Evolutionary conservation across 2,888 invertebrate species (phyloP).

Genomic region (Cryptocheilus praepositus): DNA sequence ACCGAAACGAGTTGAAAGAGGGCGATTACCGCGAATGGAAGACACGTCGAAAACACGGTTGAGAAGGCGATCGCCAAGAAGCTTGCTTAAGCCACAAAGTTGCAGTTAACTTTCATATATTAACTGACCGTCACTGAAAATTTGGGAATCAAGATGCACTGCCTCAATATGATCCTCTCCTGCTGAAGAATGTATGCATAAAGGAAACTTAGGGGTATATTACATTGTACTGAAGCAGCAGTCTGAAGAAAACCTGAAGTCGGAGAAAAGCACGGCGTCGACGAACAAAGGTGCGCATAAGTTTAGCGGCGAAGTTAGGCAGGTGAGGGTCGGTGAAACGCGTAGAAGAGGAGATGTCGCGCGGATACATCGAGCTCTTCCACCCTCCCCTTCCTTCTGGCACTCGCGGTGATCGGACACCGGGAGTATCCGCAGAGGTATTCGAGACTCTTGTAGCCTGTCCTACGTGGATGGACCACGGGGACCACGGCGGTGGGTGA

Average conservation of each 20-base stretch:
- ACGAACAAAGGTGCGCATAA: neutral
- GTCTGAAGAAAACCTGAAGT: neutral
- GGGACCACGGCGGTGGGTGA: conserved; percentile 66
- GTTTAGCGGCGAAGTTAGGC: neutral
- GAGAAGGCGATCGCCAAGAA: neutral
- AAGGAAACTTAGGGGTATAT: too few relatives aligned
- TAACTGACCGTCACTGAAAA: too few relatives aligned
- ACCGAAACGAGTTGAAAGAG: conserved; percentile 40
- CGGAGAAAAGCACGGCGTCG: neutral
- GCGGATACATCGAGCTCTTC: conserved; percentile 2
- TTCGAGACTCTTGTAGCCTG: conserved; percentile 73
- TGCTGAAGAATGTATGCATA: too few relatives aligned
- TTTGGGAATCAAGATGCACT: too few relatives aligned
- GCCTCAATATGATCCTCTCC: too few relatives aligned
- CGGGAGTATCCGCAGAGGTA: conserved; percentile 69
- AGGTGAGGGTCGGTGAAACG: neutral
- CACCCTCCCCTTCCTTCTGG: conserved; percentile 39
- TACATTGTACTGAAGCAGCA: too few relatives aligned
- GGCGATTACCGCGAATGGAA: too few relatives aligned
- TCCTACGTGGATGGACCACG: conserved; percentile 69
- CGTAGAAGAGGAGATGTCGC: conserved; percentile 4
- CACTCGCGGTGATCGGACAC: conserved; percentile 61
- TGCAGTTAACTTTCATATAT: too few relatives aligned
- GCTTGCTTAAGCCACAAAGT: neutral
- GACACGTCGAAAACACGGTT: conserved; percentile 30